Percentiles rank a stretch among this genome's conserved stretches.
These are phyloP conservation scores for Lapara coniferarum DNA, from an alignment of 2,888 invertebrate species.

Conservation along the genomic window DNA sequence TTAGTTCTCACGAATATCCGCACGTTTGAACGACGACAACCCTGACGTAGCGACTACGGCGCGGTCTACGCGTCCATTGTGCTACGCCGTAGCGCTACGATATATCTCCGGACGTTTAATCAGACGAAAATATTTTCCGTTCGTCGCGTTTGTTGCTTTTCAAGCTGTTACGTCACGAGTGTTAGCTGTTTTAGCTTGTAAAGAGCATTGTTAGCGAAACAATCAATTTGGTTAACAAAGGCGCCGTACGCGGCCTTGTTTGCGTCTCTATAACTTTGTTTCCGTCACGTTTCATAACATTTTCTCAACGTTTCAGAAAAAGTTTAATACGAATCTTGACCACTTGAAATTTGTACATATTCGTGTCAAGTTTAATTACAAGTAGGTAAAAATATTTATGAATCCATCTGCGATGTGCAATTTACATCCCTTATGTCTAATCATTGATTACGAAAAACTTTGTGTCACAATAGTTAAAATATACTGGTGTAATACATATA, in stretches of 20 bases:
- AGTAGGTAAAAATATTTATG: too few species aligned
- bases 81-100: conserved; percentile 57
- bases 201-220: neutral
- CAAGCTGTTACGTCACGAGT: conserved; percentile 31
- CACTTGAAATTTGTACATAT: too few species aligned
- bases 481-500: too few species aligned
- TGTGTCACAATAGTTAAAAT: too few species aligned
- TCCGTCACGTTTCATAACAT: neutral
- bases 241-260: neutral
- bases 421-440: too few species aligned
- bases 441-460: too few species aligned
- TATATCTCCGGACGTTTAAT: conserved; percentile 50
- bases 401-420: too few species aligned
- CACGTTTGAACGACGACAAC: conserved; percentile 6
- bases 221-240: conserved; percentile 26
- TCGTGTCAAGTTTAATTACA: too few species aligned
- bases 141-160: conserved; percentile 30
- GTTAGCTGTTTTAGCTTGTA: conserved; percentile 9
- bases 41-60: conserved; percentile 33
- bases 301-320: neutral
- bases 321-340: too few species aligned
- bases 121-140: conserved; percentile 49
- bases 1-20: neutral
- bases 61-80: conserved; percentile 54
- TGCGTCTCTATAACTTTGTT: neutral